These are phyloP conservation scores for Dioctria rufipes DNA, from an alignment of 2,888 invertebrate species.

Conservation along the genomic window DNA sequence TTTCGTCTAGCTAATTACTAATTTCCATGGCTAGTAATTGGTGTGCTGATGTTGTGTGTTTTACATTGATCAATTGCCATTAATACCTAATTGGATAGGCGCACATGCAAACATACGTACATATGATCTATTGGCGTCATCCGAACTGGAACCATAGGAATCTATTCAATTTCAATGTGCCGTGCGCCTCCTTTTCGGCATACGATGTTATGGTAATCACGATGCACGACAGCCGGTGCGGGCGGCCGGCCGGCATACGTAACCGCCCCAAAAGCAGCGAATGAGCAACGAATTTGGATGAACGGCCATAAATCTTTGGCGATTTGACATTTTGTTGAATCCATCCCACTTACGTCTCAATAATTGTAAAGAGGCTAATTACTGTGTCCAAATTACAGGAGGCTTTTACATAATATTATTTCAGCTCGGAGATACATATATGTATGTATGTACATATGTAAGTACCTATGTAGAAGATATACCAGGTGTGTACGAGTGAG, in stretches of 20 bases:
- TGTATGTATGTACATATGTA: constrained; percentile 4
- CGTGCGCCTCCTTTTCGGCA: background rate
- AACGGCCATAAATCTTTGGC: constrained; percentile 23
- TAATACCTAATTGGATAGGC: constrained; percentile 11
- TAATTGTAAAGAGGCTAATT: constrained; percentile 38
- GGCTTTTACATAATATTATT: background rate
- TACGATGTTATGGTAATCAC: background rate
- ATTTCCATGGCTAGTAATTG: constrained; percentile 10
- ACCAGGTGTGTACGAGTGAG: background rate
- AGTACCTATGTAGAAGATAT: too few relatives aligned
- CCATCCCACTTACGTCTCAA: constrained; percentile 38
- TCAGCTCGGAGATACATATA: background rate
- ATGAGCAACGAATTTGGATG: constrained; percentile 28
- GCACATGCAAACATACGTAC: background rate
- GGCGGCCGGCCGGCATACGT: too few relatives aligned
- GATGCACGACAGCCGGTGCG: too few relatives aligned
- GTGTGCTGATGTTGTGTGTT: constrained; percentile 12
- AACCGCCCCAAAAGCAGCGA: constrained; percentile 17
- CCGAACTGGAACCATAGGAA: background rate
- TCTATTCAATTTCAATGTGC: background rate
- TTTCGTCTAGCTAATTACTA: background rate
- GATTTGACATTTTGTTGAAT: constrained; percentile 31
- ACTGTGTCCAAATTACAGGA: constrained; percentile 33
- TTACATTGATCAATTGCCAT: constrained; percentile 22
- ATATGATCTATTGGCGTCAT: constrained; percentile 4